Evolutionary conservation across 2,888 invertebrate genomes (phyloP), one percentile per base, ranked within the genome.

Genomic region (Tipula confusa): DNA sequence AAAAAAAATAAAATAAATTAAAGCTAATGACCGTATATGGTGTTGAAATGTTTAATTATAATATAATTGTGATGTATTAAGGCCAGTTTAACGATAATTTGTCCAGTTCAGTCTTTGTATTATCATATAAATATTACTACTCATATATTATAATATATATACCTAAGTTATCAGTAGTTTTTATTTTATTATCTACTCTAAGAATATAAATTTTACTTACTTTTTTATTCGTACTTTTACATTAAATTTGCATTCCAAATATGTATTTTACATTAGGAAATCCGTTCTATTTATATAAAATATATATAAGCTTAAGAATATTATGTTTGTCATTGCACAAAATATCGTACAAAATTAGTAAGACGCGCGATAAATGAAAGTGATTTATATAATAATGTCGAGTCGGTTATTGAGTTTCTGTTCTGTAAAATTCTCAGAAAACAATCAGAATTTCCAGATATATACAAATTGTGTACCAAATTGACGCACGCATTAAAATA

Each of bases 11-110:
- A n/a, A n/a, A n/a, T n/a, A n/a, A n/a, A n/a, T n/a, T n/a, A n/a
- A n/a, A 64, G 24, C 64, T 64, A 64, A 64, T 64, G 64, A 64
- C 64, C 64, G 64, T 64, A 64, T 64, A 64, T 64, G 64, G 64
- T 64, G 64, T 64, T 64, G 64, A 64, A 64, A 64, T 64, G 24
- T 64, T 64, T 64, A 64, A 64, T 64, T 64, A 64, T 24, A 64
- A 64, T 64, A 64, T 64, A 64, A 64, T 64, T 64, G 64, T 64
- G 64, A 64, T 64, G 64, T 64, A 64, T 64, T 64, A 64, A 64
- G 64, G 64, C 24, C 64, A 64, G 64, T 64, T 64, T 64, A 64
- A 64, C 64, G 64, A 64, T 64, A 64, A 64, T 64, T 24, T 64
- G 18, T 64, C 64, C 9, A 64, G 24, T 64, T 64, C 24, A 64